Base-by-base conservation (phyloP, 2,888 invertebrate genomes). In the Catocala fraxini region DNA sequence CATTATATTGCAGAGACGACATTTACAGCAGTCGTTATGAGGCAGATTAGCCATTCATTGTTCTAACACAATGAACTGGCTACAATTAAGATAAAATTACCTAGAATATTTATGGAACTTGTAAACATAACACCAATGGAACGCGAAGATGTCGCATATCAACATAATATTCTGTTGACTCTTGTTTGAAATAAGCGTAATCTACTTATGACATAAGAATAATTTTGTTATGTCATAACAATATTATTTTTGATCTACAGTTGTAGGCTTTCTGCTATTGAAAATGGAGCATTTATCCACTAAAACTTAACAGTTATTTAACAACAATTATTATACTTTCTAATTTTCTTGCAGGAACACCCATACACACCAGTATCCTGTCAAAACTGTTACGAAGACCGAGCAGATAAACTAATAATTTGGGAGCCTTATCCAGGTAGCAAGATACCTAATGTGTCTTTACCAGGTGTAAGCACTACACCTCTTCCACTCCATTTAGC, bases 321-420 rank as follows among this genome's bases (percentile, higher is more conserved):
- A 9, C 35, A 39, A 9, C 9, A 39, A 39, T 39, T 7, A 10
- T 41, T 13, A 34, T 42, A 12, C 5, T 3, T 56, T 33, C 12
- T 51, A 25, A 48, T 49, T 72, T 73, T 75, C 54, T 87, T 84
- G 3, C 87, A 96, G 96, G 97, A 97, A 74, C 95, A 97, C 75
- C 97, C 97, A 0, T 97, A 97, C 82, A 97, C 97, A 65, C 96
- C 96, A 51, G 97, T 97, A 0, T 96, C 97, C 48, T 98, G 98
- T 81, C 96, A 96, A n/a, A 96, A 97, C 71, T 98, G 98, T 75
- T 97, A 98, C 89, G 97, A 97, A 84, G 98, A 98, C 76, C 95
- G 97, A 9, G 97, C 97, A 15, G 98, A 98, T 79, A 97, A 97
- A 80, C 89, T 98, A 41, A 95, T 97, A 12, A 95, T 98, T 46